Evolutionary conservation across 64 coral and sea anemone genomes (phyloP).

Genomic region (Trachythela sp.): DNA sequence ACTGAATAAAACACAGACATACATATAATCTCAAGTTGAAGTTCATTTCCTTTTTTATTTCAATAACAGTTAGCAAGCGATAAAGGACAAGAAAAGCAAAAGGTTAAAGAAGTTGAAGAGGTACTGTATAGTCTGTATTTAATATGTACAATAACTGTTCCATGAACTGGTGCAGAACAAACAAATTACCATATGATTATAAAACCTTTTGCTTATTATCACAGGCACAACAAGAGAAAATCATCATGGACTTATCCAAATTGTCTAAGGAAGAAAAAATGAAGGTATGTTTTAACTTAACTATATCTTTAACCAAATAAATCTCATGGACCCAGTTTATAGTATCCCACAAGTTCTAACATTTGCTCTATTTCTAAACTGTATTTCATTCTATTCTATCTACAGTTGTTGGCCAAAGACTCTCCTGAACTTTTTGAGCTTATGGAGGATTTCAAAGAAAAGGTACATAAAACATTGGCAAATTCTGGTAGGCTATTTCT

Average conservation of each 20-base stretch:
- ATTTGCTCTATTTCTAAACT: not conserved
- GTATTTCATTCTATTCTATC: not conserved
- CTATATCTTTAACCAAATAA: no score
- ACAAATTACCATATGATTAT: not conserved
- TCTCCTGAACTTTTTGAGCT: conserved; percentile 92
- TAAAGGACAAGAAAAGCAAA: not conserved
- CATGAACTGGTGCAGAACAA: not conserved
- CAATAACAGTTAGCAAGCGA: not conserved
- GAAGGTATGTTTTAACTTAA: conserved; percentile 46
- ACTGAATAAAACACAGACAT: no score
- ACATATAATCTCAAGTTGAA: no score
- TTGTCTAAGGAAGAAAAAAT: conserved; percentile 82
- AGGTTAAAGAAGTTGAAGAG: not conserved
- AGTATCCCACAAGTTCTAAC: no score
- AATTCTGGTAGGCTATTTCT: no score
- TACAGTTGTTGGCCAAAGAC: conserved; percentile 76
- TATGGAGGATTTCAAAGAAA: conserved; percentile 71
- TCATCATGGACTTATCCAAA: conserved; percentile 72
- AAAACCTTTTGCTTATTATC: not conserved
- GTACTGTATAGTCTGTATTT: no score
- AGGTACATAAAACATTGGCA: conserved; percentile 38
- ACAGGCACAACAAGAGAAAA: conserved; percentile 46
- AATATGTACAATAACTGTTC: not conserved
- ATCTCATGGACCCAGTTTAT: no score
- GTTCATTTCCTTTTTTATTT: not conserved